Conservation (phyloP, 2,888 invertebrate genomes). For the Boloria selene region DNA sequence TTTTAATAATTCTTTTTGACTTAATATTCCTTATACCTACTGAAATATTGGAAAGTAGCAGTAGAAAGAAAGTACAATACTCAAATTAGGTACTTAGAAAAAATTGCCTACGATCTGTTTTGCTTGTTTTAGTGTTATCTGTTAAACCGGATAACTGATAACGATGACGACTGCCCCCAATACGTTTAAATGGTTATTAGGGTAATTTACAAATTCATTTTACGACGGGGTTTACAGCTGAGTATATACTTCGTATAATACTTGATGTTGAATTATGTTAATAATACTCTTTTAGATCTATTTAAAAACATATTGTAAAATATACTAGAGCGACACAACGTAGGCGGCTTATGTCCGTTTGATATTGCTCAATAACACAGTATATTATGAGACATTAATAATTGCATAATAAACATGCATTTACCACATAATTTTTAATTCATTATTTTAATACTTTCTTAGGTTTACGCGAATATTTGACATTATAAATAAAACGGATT, state of each 20-base stretch:
- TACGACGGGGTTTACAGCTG: constrained; percentile 30
- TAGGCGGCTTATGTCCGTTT: constrained; percentile 8
- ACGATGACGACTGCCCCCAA: constrained; percentile 40
- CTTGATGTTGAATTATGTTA: constrained; percentile 10
- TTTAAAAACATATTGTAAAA: not conserved
- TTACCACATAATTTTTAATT: too few species aligned
- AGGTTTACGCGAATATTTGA: too few species aligned
- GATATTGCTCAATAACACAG: constrained; percentile 3
- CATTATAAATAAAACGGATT: too few species aligned
- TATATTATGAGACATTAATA: not conserved
- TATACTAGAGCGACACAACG: not conserved
- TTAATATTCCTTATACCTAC: too few species aligned
- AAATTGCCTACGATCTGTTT: constrained; percentile 20
- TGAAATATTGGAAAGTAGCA: not conserved
- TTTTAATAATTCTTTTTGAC: not conserved
- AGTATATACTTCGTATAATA: constrained; percentile 12
- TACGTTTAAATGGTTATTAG: constrained; percentile 40
- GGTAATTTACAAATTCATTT: constrained; percentile 36
- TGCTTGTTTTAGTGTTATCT: constrained; percentile 34
- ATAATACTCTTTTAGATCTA: not conserved
- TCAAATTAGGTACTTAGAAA: not conserved
- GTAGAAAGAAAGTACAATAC: not conserved
- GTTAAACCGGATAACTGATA: constrained; percentile 44
- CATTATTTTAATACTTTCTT: too few species aligned
- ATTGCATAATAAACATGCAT: constrained; percentile 10